phyloP scores from a whole-genome alignment of 2,797 vertebrate species.

The Mormyrops boulengeri region DNA sequence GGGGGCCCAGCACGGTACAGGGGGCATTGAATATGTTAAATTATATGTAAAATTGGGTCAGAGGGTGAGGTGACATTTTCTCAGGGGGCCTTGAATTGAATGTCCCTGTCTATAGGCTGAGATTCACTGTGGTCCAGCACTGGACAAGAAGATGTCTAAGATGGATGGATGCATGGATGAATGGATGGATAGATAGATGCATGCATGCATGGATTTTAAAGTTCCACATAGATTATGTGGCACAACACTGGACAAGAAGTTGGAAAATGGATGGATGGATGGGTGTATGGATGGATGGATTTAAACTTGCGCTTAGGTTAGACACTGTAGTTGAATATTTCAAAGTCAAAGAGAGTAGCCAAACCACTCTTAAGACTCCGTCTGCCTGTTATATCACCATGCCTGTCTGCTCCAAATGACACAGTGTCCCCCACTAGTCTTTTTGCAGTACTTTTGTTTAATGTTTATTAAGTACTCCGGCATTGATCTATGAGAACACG shows the following conservation, averaged over 20 bases:
- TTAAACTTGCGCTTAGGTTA: not conserved
- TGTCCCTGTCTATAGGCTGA: not conserved
- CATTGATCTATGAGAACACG: not conserved
- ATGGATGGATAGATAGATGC: not conserved
- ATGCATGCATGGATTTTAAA: not conserved
- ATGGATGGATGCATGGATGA: not conserved
- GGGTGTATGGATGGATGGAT: not conserved
- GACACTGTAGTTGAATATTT: not conserved
- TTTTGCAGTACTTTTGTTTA: not conserved
- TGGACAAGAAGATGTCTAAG: no score
- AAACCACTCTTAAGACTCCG: not conserved
- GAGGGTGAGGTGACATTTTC: no score
- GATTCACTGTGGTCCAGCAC: not conserved
- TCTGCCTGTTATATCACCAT: not conserved
- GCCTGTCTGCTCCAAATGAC: not conserved
- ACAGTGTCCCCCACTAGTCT: not conserved
- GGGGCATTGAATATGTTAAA: no score
- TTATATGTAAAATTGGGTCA: no score
- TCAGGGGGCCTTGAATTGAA: not conserved
- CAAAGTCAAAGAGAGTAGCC: not conserved
- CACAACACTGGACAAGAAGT: not conserved
- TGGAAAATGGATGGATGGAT: not conserved
- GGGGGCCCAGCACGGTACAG: not conserved
- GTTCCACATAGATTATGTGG: not conserved
- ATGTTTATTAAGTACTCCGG: not conserved